A percentile compares a stretch with the other conserved stretches of the same genome.
Evolutionary conservation across 2,797 vertebrate genomes (phyloP).

Genomic region (Catharus ustulatus): DNA sequence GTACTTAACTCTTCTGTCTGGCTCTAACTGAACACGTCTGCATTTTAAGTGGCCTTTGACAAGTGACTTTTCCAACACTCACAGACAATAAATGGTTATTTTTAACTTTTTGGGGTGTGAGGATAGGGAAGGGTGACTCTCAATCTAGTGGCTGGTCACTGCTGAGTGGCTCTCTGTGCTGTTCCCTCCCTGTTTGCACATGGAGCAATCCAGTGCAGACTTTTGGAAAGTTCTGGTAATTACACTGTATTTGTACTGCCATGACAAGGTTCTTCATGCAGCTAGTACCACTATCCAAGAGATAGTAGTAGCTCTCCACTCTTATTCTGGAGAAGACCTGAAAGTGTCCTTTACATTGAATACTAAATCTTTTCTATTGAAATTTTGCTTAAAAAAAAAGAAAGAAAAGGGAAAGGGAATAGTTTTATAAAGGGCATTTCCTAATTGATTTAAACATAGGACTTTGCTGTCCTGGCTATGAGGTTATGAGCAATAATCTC

Average conservation of each 20-base stretch:
- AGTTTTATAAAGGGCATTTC: not conserved
- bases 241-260: not conserved
- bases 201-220: not conserved
- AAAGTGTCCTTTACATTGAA: not conserved
- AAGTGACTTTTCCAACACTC: not conserved
- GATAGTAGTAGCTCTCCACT: not conserved
- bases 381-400: not conserved
- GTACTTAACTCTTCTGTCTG: not conserved
- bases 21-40: not conserved
- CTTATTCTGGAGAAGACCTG: not conserved
- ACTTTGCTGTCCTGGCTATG: not conserved
- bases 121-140: not conserved
- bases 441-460: not conserved
- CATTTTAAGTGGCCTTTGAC: not conserved
- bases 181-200: not conserved
- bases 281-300: not conserved
- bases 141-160: not conserved
- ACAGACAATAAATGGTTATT: not conserved
- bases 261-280: not conserved
- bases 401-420: not conserved
- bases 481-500: not conserved
- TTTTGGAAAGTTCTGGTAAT: not conserved
- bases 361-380: not conserved
- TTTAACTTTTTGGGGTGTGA: not conserved
- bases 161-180: not conserved